Percentiles rank a stretch among this genome's conserved stretches.
Evolutionary conservation across 2,888 invertebrate genomes (phyloP).

Genomic region (Scaptomyza caliginosa): DNA sequence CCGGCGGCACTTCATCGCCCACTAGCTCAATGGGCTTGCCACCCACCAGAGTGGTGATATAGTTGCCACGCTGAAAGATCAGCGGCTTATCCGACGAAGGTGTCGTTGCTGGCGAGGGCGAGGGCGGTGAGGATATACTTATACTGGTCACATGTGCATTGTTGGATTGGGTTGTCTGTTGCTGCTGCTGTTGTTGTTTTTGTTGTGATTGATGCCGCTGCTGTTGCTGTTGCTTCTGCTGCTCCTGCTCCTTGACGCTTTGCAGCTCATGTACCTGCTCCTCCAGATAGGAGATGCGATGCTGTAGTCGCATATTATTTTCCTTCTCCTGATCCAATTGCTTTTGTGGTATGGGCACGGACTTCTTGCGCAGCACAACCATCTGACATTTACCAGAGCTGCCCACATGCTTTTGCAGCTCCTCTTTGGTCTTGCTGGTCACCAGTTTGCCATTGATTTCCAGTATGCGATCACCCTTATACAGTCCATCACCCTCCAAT

Average conservation of each 20-base stretch:
- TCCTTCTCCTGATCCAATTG: constrained; percentile 85
- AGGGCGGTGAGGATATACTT: constrained; percentile 88
- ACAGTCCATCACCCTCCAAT: constrained; percentile 89
- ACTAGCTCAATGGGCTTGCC: constrained; percentile 83
- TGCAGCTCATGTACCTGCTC: constrained; percentile 91
- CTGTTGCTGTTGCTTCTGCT: constrained; percentile 35
- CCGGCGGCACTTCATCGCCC: constrained; percentile 64
- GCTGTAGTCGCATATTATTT: constrained; percentile 93
- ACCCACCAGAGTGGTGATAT: constrained; percentile 89
- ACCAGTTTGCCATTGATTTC: constrained; percentile 93
- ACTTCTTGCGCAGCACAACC: constrained; percentile 82
- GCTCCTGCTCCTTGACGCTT: constrained; percentile 77
- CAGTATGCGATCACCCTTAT: constrained; percentile 90
- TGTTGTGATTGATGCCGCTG: constrained; percentile 42
- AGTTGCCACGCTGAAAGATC: constrained; percentile 92
- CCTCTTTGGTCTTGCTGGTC: constrained; percentile 88
- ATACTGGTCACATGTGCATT: constrained; percentile 88
- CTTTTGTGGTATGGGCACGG: constrained; percentile 81
- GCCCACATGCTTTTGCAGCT: constrained; percentile 88
- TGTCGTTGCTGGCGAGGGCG: constrained; percentile 83
- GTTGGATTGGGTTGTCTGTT: constrained; percentile 49
- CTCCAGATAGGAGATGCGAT: constrained; percentile 94
- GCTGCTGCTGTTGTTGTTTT: constrained; percentile 19
- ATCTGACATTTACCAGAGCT: constrained; percentile 83
- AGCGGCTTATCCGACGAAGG: constrained; percentile 86